phyloP scores from a whole-genome alignment of 2,888 invertebrate species.

The Serrognathus titanus region DNA sequence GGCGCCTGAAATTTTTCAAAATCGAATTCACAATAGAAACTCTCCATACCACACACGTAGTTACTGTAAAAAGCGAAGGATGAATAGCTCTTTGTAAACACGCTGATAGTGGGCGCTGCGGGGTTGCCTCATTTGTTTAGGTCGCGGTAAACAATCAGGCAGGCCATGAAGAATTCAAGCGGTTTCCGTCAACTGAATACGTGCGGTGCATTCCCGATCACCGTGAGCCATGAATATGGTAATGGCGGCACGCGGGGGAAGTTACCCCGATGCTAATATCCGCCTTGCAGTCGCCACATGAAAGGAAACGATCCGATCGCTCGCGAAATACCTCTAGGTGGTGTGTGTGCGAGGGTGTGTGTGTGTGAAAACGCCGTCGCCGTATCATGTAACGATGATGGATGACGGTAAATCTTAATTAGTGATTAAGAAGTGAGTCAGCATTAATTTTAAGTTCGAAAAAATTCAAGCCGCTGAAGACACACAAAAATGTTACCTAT shows the following conservation, averaged over 20 bases:
- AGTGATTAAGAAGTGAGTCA: too few species aligned
- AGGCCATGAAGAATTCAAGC: conserved; percentile 36
- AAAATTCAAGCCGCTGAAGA: too few species aligned
- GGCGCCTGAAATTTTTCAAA: too few species aligned
- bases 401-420: too few species aligned
- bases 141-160: conserved; percentile 33
- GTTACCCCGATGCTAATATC: conserved; percentile 27
- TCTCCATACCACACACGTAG: conserved; percentile 11
- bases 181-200: conserved; percentile 39
- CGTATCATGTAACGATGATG: too few species aligned
- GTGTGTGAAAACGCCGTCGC: too few species aligned
- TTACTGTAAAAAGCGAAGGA: conserved; percentile 11
- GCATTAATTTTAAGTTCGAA: too few species aligned
- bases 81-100: conserved; percentile 13
- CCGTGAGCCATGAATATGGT: conserved; percentile 38
- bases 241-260: conserved; percentile 29
- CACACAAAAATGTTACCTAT: conserved; percentile 3
- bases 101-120: not conserved
- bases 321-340: not conserved
- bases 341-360: not conserved
- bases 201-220: conserved; percentile 34
- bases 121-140: conserved; percentile 2
- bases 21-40: not conserved
- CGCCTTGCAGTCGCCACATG: conserved; percentile 21
- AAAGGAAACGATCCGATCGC: conserved; percentile 12